These are phyloP conservation scores for Lycaena phlaeas DNA, from an alignment of 2,888 invertebrate species.

Conservation along the genomic window DNA sequence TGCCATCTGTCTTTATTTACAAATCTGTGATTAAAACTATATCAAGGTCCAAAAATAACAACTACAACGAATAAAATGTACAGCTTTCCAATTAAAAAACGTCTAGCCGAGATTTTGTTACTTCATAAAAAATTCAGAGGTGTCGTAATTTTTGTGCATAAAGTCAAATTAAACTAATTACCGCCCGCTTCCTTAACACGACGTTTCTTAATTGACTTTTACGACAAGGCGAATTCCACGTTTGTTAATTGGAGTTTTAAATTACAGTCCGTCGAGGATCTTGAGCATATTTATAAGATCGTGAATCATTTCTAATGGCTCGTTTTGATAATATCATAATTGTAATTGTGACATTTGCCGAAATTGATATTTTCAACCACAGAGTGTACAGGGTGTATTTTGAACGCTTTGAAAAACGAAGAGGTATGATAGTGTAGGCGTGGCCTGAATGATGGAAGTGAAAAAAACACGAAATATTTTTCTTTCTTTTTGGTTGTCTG, in stretches of 20 bases:
- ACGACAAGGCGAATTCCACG: conserved; percentile 18
- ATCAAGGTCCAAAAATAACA: too few species aligned
- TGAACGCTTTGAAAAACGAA: too few species aligned
- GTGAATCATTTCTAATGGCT: conserved; percentile 1
- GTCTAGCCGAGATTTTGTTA: not conserved
- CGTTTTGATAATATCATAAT: not conserved
- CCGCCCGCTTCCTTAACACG: conserved; percentile 18
- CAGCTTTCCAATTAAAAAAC: conserved; percentile 1
- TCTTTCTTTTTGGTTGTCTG: too few species aligned
- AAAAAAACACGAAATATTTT: too few species aligned
- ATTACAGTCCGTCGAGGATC: conserved; percentile 12
- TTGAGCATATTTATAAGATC: conserved; percentile 3
- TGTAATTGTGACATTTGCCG: too few species aligned
- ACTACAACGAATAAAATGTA: not conserved
- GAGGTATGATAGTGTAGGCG: too few species aligned
- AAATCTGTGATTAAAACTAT: too few species aligned
- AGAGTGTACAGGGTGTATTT: too few species aligned
- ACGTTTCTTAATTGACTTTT: conserved; percentile 21
- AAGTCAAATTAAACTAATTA: conserved; percentile 20
- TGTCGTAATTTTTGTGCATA: conserved; percentile 6
- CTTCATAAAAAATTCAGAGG: not conserved
- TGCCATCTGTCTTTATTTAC: too few species aligned
- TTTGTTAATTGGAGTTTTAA: conserved; percentile 21
- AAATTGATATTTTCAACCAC: too few species aligned
- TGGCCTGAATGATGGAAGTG: too few species aligned